Conservation (phyloP, 1,140 invertebrate species). For the Protaetia brevitarsis region DNA sequence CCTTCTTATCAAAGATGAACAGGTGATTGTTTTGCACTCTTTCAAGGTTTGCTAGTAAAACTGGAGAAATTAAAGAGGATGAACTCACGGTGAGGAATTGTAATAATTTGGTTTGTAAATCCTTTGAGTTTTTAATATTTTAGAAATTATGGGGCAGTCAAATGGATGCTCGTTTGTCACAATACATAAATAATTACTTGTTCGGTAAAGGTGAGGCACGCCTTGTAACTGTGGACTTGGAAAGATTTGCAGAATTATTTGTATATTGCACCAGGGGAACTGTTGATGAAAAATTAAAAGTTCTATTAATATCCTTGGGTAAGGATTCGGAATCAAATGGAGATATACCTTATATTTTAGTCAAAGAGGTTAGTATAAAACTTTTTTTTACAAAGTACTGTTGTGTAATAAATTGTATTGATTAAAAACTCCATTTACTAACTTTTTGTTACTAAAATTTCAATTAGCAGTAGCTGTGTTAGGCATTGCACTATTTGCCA, state of each 20-base stretch:
- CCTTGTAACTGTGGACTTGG: conserved; percentile 53
- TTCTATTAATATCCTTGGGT: conserved; percentile 55
- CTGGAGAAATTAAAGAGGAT: conserved; percentile 58
- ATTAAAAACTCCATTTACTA: too few relatives aligned
- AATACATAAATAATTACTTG: conserved; percentile 59
- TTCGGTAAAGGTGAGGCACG: conserved; percentile 55
- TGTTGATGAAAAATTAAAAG: conserved; percentile 56
- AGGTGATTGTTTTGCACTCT: conserved; percentile 57
- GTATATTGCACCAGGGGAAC: conserved; percentile 60
- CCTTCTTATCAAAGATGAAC: conserved; percentile 59
- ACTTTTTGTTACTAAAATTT: too few relatives aligned
- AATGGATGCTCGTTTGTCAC: conserved; percentile 57
- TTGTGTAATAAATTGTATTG: too few relatives aligned
- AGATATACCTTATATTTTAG: conserved; percentile 56
- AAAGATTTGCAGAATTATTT: conserved; percentile 59
- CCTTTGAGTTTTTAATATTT: conserved; percentile 45
- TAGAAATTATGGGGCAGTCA: conserved; percentile 61
- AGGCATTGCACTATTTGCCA: too few relatives aligned
- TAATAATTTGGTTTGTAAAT: conserved; percentile 20
- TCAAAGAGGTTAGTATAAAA: conserved; percentile 53
- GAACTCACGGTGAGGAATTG: conserved; percentile 57
- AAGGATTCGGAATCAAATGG: conserved; percentile 52
- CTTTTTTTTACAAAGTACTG: too few relatives aligned
- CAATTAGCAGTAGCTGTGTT: too few relatives aligned
- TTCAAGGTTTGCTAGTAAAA: conserved; percentile 58